Evolutionary conservation across 2,113 vertebrate genomes (phyloP), one percentile per base, ranked within the genome.

Genomic region (Rhea americana): DNA sequence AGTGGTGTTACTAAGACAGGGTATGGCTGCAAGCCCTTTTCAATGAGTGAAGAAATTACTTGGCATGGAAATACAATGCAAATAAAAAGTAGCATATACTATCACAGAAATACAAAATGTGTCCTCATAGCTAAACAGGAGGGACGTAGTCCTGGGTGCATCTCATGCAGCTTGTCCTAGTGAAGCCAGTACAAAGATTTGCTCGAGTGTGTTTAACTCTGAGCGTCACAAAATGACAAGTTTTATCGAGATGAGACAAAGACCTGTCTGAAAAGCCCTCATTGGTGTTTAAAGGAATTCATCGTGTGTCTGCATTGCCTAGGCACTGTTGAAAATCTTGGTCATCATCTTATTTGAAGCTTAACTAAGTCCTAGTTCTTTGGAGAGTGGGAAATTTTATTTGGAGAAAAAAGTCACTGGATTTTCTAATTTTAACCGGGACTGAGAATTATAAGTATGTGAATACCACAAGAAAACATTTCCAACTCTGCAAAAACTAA

Each of bases 401-500:
- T 91, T 16, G 79, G 73, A 76, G 68, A 18, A 48, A 70, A 84
- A 83, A 67, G 9, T 89, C 21, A 18, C 79, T 90, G 83, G 85
- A 82, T 96, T 93, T 94, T 94, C 93, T 94, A 91, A 96, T 96
- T 96, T 96, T 96, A 93, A 85, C 87, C 62, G 47, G 83, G 76
- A 32, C 91, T 90, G 91, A 90, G 94, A 88, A 90, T 86, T 88
- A 4, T 19, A 88, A 95, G 72, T 56, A 86, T 95, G 91, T 26
- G 93, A 92, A 94, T 95, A 87, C 89, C 91, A 73, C 94, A 86
- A 65, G 85, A 86, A 94, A 93, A 93, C 90, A 76, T 71, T 94
- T 93, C 94, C 90, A 96, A 91, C 82, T 62, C 89, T 80, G 85
- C 48, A 53, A 78, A 88, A 93, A 41, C 82, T 65, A 7, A 85